A percentile compares a stretch with the other conserved stretches of the same genome.
Evolutionary conservation across 2,888 invertebrate genomes (phyloP).

Genomic region (Choreutis nemorana): DNA sequence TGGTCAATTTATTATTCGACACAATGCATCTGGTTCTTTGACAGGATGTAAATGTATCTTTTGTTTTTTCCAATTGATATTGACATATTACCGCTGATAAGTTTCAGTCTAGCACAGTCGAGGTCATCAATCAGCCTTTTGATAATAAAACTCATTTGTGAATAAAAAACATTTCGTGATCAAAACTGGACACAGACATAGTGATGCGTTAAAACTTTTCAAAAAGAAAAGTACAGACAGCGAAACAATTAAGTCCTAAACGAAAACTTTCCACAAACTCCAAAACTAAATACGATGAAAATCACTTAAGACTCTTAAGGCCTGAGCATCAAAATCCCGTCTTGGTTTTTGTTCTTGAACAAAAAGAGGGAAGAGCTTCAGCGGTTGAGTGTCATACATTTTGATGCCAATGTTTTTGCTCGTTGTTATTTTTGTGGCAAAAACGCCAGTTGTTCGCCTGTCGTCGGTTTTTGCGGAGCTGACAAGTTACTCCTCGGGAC

Average conservation of each 20-base stretch:
- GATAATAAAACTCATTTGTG: neutral
- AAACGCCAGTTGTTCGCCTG: constrained; percentile 44
- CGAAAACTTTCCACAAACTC: constrained; percentile 31
- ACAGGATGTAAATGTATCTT: too few species aligned
- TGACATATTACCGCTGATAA: too few species aligned
- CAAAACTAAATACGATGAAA: constrained; percentile 42
- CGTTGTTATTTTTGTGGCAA: constrained; percentile 42
- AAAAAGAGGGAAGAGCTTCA: constrained; percentile 31
- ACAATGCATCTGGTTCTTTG: too few species aligned
- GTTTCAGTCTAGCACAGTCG: too few species aligned
- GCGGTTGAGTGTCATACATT: constrained; percentile 48
- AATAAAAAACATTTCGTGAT: neutral
- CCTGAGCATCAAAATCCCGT: constrained; percentile 31
- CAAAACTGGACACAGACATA: neutral
- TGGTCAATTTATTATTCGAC: too few species aligned
- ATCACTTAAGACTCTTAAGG: constrained; percentile 25
- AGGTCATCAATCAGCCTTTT: constrained; percentile 2
- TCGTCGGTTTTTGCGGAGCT: constrained; percentile 47
- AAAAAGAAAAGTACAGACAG: constrained; percentile 18
- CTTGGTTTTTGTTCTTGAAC: constrained; percentile 29
- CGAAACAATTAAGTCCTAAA: constrained; percentile 39
- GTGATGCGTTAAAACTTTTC: constrained; percentile 4
- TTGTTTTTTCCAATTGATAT: too few species aligned
- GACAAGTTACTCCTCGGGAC: constrained; percentile 46
- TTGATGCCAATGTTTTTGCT: constrained; percentile 48